Percentiles rank a stretch among this genome's conserved stretches.
Conservation (phyloP, 2,888 invertebrate species). For the Temnothorax unifasciatus region DNA sequence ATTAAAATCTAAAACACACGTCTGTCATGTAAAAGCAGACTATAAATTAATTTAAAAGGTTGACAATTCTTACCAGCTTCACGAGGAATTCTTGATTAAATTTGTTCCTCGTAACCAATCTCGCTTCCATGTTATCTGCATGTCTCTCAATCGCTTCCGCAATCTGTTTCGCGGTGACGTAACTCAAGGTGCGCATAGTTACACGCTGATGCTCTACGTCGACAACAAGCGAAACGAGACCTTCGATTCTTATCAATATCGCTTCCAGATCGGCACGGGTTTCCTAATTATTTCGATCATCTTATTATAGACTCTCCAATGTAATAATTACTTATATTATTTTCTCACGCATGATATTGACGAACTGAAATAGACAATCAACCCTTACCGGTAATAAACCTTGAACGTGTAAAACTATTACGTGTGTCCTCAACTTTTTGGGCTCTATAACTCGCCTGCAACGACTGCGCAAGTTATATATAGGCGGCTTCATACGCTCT, state of each 20-base stretch:
- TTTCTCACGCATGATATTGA: background rate
- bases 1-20: background rate
- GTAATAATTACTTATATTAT: background rate
- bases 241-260: slow-evolving; percentile 84
- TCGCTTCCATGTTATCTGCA: slow-evolving; percentile 84
- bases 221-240: slow-evolving; percentile 85
- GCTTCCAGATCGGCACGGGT: slow-evolving; percentile 84
- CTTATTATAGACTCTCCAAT: background rate
- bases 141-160: slow-evolving; percentile 84
- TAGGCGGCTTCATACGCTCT: slow-evolving; percentile 85
- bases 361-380: background rate
- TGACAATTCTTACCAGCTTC: slow-evolving; percentile 80
- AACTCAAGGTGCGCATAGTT: slow-evolving; percentile 85
- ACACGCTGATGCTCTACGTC: slow-evolving; percentile 86
- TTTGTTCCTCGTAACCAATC: slow-evolving; percentile 85
- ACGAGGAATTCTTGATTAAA: slow-evolving; percentile 85
- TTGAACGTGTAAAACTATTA: slow-evolving; percentile 83
- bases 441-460: slow-evolving; percentile 85
- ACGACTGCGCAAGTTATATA: slow-evolving; percentile 84
- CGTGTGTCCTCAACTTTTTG: slow-evolving; percentile 84
- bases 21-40: background rate
- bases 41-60: background rate
- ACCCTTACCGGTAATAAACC: slow-evolving; percentile 82
- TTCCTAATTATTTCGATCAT: slow-evolving; percentile 76
- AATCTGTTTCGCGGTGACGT: slow-evolving; percentile 84